A percentile compares a stretch with the other conserved stretches of the same genome.
Conservation (phyloP, 2,797 vertebrate species). For the Sylvia borin region DNA sequence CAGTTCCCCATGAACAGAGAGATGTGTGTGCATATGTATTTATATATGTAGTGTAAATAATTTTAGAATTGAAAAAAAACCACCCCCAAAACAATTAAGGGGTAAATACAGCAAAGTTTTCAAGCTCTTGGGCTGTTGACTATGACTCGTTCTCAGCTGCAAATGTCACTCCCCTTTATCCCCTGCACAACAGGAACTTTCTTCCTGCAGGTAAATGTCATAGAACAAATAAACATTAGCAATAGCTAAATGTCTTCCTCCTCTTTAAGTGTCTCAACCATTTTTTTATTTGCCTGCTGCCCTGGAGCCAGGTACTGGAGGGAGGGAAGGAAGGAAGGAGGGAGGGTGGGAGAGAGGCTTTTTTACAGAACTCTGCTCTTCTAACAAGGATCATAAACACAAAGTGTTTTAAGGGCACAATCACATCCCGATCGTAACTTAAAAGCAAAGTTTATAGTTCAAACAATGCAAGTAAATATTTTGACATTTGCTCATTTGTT, state of each 20-base stretch:
- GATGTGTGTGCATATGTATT: fast-evolving
- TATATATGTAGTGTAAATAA: background rate
- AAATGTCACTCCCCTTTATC: background rate
- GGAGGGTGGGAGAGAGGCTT: background rate
- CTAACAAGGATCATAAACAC: background rate
- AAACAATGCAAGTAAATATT: conserved; percentile 24
- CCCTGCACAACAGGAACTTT: background rate
- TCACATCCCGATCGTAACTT: background rate
- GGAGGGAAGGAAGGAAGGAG: background rate
- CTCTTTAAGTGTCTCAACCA: background rate
- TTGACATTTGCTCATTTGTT: conserved; percentile 19
- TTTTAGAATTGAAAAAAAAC: fast-evolving
- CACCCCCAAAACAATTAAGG: background rate
- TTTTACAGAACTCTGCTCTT: background rate
- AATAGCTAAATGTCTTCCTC: background rate
- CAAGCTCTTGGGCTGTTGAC: background rate
- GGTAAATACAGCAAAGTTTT: background rate
- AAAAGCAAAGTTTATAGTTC: background rate
- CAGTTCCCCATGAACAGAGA: background rate
- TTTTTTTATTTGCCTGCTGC: background rate
- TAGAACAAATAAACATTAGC: background rate
- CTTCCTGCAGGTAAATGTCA: background rate
- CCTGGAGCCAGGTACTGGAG: background rate
- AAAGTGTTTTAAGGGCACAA: background rate
- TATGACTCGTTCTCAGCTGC: background rate